Conservation (phyloP, 2,888 invertebrate species). For the Eulithis testata region DNA sequence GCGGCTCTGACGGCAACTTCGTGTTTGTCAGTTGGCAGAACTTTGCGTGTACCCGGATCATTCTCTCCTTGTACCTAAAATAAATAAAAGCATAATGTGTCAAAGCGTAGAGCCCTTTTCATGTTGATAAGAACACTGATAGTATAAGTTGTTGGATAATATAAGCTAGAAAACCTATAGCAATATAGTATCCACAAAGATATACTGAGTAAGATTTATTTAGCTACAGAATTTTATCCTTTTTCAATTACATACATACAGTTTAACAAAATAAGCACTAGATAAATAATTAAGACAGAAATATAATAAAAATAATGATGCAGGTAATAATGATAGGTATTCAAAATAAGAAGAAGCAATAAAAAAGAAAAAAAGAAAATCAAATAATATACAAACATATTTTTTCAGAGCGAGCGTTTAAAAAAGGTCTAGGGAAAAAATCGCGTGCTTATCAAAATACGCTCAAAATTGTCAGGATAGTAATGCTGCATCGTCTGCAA, state of each 20-base stretch:
- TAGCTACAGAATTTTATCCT: not conserved
- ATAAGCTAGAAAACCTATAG: too few species aligned
- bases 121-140: too few species aligned
- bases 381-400: too few species aligned
- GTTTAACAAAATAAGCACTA: slow-evolving; percentile 41
- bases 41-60: slow-evolving; percentile 82
- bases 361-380: not conserved
- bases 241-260: not conserved
- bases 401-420: too few species aligned
- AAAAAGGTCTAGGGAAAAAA: too few species aligned
- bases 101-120: not conserved
- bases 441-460: too few species aligned
- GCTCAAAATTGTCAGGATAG: too few species aligned
- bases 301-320: slow-evolving; percentile 17
- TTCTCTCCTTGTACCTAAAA: slow-evolving; percentile 75
- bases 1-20: slow-evolving; percentile 76
- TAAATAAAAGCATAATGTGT: not conserved
- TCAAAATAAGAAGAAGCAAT: not conserved
- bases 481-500: too few species aligned
- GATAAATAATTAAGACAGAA: slow-evolving; percentile 45
- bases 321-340: too few species aligned
- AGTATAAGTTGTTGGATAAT: too few species aligned
- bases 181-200: too few species aligned
- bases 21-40: slow-evolving; percentile 86
- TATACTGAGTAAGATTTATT: too few species aligned